Percentiles rank a stretch among this genome's conserved stretches.
Conservation (phyloP, 2,113 vertebrate species). For the Leptocoma aspasia region DNA sequence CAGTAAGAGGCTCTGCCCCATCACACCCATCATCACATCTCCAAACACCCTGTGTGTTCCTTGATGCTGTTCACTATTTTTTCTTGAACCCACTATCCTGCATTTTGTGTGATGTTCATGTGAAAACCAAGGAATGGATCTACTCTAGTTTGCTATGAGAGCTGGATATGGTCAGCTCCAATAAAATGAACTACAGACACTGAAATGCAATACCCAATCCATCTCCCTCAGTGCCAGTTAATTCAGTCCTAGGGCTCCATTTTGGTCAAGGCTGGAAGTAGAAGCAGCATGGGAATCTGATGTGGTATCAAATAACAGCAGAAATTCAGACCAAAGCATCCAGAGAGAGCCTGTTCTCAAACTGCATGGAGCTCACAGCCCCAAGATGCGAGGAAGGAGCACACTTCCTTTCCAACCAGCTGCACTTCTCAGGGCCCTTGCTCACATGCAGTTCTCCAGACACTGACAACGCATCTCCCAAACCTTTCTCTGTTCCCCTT, state of each 20-base stretch:
- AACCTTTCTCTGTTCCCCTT: neutral
- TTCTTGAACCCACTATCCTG: neutral
- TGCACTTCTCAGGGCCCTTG: neutral
- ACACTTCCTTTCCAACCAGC: neutral
- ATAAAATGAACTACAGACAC: neutral
- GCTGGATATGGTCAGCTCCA: neutral
- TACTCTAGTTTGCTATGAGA: neutral
- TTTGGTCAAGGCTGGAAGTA: neutral
- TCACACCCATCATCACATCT: fast-evolving
- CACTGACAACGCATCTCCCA: neutral
- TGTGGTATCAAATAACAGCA: neutral
- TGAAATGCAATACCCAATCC: neutral
- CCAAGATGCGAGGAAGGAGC: neutral
- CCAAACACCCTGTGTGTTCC: neutral
- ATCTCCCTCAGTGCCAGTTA: neutral
- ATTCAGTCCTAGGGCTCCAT: neutral
- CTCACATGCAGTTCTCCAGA: neutral
- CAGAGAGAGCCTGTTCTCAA: neutral
- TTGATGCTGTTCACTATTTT: neutral
- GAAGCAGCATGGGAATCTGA: neutral
- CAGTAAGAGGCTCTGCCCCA: neutral
- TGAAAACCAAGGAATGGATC: neutral
- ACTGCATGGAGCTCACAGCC: neutral
- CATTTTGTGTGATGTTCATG: neutral
- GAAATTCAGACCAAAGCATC: neutral